phyloP scores from a whole-genome alignment of 2,113 vertebrate species.

The Naja naja region DNA sequence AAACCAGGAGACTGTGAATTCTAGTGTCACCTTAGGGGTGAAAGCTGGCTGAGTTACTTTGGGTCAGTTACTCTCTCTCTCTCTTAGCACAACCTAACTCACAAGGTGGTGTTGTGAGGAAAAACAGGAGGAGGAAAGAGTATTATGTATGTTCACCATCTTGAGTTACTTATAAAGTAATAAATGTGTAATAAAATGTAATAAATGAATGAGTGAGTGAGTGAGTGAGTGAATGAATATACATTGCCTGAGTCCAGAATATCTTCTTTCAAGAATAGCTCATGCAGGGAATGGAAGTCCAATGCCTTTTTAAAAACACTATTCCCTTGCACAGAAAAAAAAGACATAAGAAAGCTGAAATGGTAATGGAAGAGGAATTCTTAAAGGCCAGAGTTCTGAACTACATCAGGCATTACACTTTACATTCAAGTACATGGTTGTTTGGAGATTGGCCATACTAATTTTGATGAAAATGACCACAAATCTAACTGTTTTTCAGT shows the following conservation, averaged over 20 bases:
- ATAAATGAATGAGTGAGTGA: not conserved
- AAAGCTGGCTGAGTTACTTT: not conserved
- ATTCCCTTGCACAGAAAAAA: not conserved
- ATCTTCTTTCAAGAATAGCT: not conserved
- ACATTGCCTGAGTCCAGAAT: not conserved
- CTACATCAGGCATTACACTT: not conserved
- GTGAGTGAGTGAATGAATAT: not conserved
- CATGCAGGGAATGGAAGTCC: not conserved
- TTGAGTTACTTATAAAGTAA: not conserved
- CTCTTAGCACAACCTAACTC: not conserved
- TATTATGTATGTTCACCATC: not conserved
- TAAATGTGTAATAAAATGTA: not conserved
- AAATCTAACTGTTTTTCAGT: not conserved
- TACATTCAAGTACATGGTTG: not conserved
- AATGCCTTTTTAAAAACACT: not conserved
- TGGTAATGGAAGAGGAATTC: not conserved
- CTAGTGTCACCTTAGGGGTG: not conserved
- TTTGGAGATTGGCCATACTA: not conserved
- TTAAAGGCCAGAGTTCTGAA: not conserved
- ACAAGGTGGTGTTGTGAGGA: too few relatives aligned
- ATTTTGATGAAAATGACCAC: not conserved
- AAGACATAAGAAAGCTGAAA: not conserved
- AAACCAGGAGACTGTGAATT: not conserved
- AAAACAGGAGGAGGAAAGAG: not conserved
- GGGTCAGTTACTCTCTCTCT: not conserved